A percentile compares a stretch with the other conserved stretches of the same genome.
Evolutionary conservation across 2,113 vertebrate species (phyloP).

Genomic region (Syngnathus typhle): DNA sequence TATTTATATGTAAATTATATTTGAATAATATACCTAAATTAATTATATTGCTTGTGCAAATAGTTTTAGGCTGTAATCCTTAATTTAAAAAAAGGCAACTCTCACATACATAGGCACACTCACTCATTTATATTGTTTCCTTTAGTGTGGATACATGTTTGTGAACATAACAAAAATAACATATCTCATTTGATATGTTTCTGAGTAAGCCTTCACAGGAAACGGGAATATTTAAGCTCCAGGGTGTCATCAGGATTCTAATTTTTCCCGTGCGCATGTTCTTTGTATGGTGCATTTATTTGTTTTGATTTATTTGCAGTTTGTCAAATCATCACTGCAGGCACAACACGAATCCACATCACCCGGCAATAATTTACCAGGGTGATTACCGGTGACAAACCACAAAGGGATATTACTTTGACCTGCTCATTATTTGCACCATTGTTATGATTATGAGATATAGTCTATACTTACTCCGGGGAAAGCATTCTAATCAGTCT

Average conservation of each 20-base stretch:
- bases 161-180: conserved; percentile 29
- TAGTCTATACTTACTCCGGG: conserved; percentile 75
- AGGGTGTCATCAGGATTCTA: conserved; percentile 64
- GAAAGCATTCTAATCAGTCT: conserved; percentile 80
- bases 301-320: conserved; percentile 33
- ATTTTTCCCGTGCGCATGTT: conserved; percentile 10
- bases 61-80: conserved; percentile 52
- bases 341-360: conserved; percentile 26
- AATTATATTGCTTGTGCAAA: conserved; percentile 62
- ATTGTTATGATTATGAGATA: conserved; percentile 90
- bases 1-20: conserved; percentile 92
- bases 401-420: conserved; percentile 75
- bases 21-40: conserved; percentile 78
- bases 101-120: conserved; percentile 28
- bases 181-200: conserved; percentile 41
- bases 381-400: conserved; percentile 55
- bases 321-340: conserved; percentile 44
- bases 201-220: conserved; percentile 65
- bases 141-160: conserved; percentile 55
- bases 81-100: conserved; percentile 44
- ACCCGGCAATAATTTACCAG: conserved; percentile 37
- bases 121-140: conserved; percentile 53
- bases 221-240: conserved; percentile 76
- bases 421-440: conserved; percentile 82
- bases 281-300: conserved; percentile 9